Evolutionary conservation across 2,888 invertebrate genomes (phyloP).

Genomic region (Caenorhabditis plicata): DNA sequence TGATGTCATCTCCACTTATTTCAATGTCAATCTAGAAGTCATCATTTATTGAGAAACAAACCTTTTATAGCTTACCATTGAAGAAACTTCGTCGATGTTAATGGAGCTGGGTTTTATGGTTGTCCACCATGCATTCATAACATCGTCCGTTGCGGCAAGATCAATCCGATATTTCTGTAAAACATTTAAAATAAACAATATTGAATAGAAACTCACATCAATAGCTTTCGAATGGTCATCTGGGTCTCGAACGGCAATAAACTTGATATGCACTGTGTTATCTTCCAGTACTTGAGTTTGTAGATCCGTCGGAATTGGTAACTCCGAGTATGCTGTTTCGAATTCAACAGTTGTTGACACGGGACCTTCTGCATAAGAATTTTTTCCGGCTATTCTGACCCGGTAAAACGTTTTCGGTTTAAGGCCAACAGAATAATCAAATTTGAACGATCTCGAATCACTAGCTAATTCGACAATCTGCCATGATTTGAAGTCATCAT

Average conservation of each 20-base stretch:
- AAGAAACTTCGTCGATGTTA: conserved; percentile 22
- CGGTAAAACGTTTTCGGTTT: conserved; percentile 49
- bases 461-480: conserved; percentile 26
- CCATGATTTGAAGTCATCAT: conserved; percentile 43
- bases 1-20: conserved; percentile 31
- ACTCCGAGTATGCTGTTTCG: conserved; percentile 42
- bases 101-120: conserved; percentile 13
- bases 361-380: conserved; percentile 38
- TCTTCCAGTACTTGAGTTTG: conserved; percentile 34
- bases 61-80: conserved; percentile 27
- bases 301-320: conserved; percentile 49
- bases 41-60: not conserved
- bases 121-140: conserved; percentile 34
- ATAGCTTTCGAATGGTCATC: conserved; percentile 45
- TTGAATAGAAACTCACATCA: too few relatives aligned
- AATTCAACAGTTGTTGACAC: conserved; percentile 41
- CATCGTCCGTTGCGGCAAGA: conserved; percentile 34
- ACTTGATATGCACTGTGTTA: conserved; percentile 38
- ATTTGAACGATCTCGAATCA: conserved; percentile 22
- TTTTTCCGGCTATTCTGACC: conserved; percentile 36
- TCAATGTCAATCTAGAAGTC: conserved; percentile 28
- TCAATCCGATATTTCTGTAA: conserved; percentile 39
- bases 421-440: conserved; percentile 37
- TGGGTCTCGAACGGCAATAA: conserved; percentile 41
- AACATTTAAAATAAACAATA: too few relatives aligned